These are phyloP conservation scores for Tridacna crocea DNA, from an alignment of 2,888 invertebrate species.

Conservation along the genomic window DNA sequence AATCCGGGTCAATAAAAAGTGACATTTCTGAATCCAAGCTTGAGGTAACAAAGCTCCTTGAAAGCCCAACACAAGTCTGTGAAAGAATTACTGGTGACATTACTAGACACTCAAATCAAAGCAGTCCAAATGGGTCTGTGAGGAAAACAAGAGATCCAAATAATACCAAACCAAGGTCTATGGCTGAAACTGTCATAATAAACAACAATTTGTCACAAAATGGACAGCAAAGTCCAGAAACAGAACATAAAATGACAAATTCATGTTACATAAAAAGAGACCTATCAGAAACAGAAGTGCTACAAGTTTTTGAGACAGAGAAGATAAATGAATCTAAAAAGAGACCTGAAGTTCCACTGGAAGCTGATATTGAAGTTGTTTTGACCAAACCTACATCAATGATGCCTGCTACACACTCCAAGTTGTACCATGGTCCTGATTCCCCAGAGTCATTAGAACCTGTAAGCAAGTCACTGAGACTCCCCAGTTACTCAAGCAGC, in stretches of 20 bases:
- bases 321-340: not conserved
- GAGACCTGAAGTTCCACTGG: not conserved
- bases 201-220: not conserved
- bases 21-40: slow-evolving; percentile 41
- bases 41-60: slow-evolving; percentile 55
- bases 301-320: slow-evolving; percentile 6
- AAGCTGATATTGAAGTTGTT: slow-evolving; percentile 13
- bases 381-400: slow-evolving; percentile 1
- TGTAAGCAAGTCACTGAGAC: not conserved
- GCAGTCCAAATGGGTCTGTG: not conserved
- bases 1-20: slow-evolving; percentile 34
- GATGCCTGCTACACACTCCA: not conserved
- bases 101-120: slow-evolving; percentile 21
- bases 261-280: slow-evolving; percentile 4
- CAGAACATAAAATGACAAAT: not conserved
- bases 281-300: slow-evolving; percentile 26
- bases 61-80: slow-evolving; percentile 50
- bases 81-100: slow-evolving; percentile 32
- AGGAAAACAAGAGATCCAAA: not conserved
- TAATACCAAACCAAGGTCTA: not conserved
- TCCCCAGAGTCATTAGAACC: not conserved
- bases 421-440: slow-evolving; percentile 7
- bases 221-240: not conserved
- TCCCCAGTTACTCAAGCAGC: not conserved
- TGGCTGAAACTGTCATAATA: not conserved